Evolutionary conservation across 92 coral and sea anemone genomes (phyloP), one percentile per base, ranked within the genome.

Genomic region (Palythoa caribaeorum): DNA sequence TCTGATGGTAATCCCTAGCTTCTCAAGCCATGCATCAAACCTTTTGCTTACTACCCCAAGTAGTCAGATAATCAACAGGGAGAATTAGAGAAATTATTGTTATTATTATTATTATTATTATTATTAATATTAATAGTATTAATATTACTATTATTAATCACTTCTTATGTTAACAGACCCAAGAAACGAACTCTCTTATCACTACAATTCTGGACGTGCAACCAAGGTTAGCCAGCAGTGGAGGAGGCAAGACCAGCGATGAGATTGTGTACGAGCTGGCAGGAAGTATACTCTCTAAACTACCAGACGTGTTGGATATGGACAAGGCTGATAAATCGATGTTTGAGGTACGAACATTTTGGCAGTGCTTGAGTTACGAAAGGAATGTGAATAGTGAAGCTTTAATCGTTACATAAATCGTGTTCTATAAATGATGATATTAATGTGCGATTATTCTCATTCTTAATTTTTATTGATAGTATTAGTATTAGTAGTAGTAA

Each of bases 261-360:
- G 99, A 97, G 95, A 97, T 97, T 65, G 99, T 97, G 38, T 95
- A 92, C 71, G 99, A 97, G 83, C 95, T 97, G 20, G 99, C 98
- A 6, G 99, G 95, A 16, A 97, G 95, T 50, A 97, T 97, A 50
- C 91, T 97, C 53, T 90, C 96, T 20, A 97, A 97, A 78, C 75
- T 97, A 66, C 98, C 98, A 14, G 97, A 91, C 38, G 75, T 90
- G 50, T 92, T 97, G 87, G 99, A 97, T 89, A 95, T 97, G 97
- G 99, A 97, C 50, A 94, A 95, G 63, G 99, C 98, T 7, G 94
- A 95, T 52, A 97, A 97, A 81, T 77, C 95, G 1, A 87, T 97
- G 39, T 95, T 97, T 89, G 94, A 94, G 93, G 99, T 94, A 84
- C 50, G 89, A 60, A 20, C 0, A 57, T 28, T 20, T 12, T 16